These are phyloP conservation scores for Scaptomyza cyrtandrae DNA, from an alignment of 2,888 invertebrate species.

Conservation along the genomic window DNA sequence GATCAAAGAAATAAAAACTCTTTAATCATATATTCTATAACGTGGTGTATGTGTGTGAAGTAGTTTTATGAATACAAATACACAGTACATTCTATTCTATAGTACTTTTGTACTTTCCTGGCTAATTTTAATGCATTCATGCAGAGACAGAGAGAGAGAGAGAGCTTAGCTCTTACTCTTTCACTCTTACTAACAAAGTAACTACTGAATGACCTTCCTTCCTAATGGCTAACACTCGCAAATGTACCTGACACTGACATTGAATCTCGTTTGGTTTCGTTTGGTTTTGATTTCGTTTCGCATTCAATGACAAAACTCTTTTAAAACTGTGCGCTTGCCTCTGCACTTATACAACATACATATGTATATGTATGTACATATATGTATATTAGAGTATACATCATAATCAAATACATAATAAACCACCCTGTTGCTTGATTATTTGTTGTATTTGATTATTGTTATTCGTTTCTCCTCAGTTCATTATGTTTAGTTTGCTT, in stretches of 20 bases:
- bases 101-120: no score
- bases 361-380: conserved; percentile 15
- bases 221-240: conserved; percentile 2
- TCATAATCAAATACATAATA: neutral
- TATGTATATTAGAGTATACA: no score
- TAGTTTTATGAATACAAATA: conserved; percentile 3
- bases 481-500: conserved; percentile 45
- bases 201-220: conserved; percentile 11
- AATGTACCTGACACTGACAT: conserved; percentile 59
- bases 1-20: conserved; percentile 17
- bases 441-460: conserved; percentile 18
- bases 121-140: conserved; percentile 3
- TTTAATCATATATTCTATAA: conserved; percentile 9
- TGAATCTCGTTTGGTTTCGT: conserved; percentile 49
- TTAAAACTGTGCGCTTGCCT: neutral
- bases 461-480: conserved; percentile 25
- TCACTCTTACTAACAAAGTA: neutral
- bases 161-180: conserved; percentile 6
- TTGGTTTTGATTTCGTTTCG: conserved; percentile 38
- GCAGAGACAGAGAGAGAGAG: no score
- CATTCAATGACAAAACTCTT: conserved; percentile 59
- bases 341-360: no score
- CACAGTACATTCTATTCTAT: neutral
- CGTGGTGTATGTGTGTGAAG: neutral
- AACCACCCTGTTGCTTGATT: conserved; percentile 48